phyloP scores from a whole-genome alignment of 2,888 invertebrate species.

The Drosophila acutilabella region DNA sequence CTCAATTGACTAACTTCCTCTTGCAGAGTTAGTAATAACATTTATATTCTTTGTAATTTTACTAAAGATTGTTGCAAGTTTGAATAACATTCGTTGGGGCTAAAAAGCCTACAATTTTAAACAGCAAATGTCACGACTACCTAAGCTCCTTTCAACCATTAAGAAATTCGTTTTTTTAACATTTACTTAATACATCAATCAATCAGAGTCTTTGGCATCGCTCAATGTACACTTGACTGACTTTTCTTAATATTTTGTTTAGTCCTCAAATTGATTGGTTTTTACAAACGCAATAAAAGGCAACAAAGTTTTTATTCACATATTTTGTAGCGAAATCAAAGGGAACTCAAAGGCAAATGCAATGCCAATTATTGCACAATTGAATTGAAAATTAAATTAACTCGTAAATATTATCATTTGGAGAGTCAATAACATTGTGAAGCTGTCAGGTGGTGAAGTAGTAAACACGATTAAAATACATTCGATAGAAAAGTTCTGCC shows the following conservation, averaged over 20 bases:
- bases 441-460: constrained; percentile 34
- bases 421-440: constrained; percentile 35
- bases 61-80: background rate
- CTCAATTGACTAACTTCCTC: background rate
- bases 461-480: constrained; percentile 22
- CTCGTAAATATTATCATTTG: constrained; percentile 64
- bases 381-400: constrained; percentile 50
- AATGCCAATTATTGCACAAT: constrained; percentile 56
- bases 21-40: background rate
- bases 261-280: constrained; percentile 55
- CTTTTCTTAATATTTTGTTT: constrained; percentile 43
- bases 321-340: constrained; percentile 47
- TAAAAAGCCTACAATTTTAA: background rate
- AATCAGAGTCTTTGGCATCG: constrained; percentile 34
- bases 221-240: constrained; percentile 33
- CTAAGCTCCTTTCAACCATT: background rate
- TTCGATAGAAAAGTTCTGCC: constrained; percentile 19
- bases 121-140: background rate
- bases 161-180: constrained; percentile 10
- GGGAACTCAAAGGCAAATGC: constrained; percentile 23
- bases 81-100: background rate
- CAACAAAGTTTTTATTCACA: constrained; percentile 28
- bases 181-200: constrained; percentile 50
- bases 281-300: constrained; percentile 50
- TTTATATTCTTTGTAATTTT: background rate